These are phyloP conservation scores for Eubasilissa splendida DNA, from an alignment of 2,888 invertebrate genomes.

Conservation along the genomic window DNA sequence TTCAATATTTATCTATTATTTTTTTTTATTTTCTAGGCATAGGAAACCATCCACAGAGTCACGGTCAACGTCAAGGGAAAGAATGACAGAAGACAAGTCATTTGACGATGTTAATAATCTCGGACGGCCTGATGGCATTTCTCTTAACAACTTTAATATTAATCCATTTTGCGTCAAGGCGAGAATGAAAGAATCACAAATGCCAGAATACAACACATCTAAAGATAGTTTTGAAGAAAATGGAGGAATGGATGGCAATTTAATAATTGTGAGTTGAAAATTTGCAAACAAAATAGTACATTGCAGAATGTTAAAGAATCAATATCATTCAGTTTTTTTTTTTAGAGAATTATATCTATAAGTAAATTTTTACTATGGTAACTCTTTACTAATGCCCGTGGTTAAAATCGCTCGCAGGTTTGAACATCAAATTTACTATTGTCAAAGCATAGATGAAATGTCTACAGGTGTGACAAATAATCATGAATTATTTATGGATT, in stretches of 20 bases:
- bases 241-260: conserved; percentile 48
- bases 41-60: conserved; percentile 51
- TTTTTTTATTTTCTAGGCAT: conserved; percentile 63
- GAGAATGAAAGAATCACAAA: conserved; percentile 59
- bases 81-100: conserved; percentile 37
- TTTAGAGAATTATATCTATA: no score
- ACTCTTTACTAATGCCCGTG: no score
- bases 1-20: conserved; percentile 58
- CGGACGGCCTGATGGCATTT: conserved; percentile 57
- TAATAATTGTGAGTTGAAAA: conserved; percentile 40
- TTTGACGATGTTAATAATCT: conserved; percentile 42
- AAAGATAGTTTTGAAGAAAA: conserved; percentile 64
- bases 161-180: conserved; percentile 48
- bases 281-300: no score
- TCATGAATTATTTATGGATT: no score
- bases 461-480: no score
- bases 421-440: no score
- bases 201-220: conserved; percentile 40
- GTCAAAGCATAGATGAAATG: no score
- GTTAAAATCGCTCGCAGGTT: no score
- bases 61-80: conserved; percentile 47
- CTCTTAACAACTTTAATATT: conserved; percentile 65
- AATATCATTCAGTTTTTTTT: no score
- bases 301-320: no score
- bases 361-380: no score